These are phyloP conservation scores for Agrochola lota DNA, from an alignment of 2,888 invertebrate species.

Conservation along the genomic window DNA sequence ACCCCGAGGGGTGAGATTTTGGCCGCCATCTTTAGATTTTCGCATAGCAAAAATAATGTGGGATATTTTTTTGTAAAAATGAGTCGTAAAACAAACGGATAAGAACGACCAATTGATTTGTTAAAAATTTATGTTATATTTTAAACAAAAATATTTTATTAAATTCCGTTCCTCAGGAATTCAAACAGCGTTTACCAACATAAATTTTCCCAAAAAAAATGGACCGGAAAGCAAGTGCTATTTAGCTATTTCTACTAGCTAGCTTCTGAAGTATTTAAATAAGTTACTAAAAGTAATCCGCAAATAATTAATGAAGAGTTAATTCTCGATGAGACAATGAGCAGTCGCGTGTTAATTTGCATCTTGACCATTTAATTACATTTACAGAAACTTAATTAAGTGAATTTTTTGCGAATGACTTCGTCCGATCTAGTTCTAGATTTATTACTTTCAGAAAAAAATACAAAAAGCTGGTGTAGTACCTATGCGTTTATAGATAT, in stretches of 20 bases:
- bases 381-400: slow-evolving; percentile 47
- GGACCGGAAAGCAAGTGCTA: background rate
- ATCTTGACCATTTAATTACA: slow-evolving; percentile 47
- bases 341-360: slow-evolving; percentile 45
- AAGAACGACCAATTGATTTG: background rate
- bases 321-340: slow-evolving; percentile 19
- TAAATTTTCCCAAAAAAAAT: background rate
- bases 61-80: background rate
- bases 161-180: background rate
- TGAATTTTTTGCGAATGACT: slow-evolving; percentile 35
- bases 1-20: slow-evolving; percentile 69
- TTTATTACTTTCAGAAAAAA: background rate
- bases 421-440: slow-evolving; percentile 13
- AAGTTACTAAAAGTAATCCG: background rate
- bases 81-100: background rate
- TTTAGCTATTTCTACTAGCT: background rate
- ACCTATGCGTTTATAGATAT: too few relatives aligned
- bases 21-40: slow-evolving; percentile 63
- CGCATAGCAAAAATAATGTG: slow-evolving; percentile 15
- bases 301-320: slow-evolving; percentile 12
- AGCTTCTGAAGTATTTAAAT: background rate
- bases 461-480: background rate
- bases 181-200: background rate
- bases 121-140: background rate
- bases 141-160: background rate